phyloP scores from a whole-genome alignment of 2,113 vertebrate genomes.

The Vulpes ferrilata region DNA sequence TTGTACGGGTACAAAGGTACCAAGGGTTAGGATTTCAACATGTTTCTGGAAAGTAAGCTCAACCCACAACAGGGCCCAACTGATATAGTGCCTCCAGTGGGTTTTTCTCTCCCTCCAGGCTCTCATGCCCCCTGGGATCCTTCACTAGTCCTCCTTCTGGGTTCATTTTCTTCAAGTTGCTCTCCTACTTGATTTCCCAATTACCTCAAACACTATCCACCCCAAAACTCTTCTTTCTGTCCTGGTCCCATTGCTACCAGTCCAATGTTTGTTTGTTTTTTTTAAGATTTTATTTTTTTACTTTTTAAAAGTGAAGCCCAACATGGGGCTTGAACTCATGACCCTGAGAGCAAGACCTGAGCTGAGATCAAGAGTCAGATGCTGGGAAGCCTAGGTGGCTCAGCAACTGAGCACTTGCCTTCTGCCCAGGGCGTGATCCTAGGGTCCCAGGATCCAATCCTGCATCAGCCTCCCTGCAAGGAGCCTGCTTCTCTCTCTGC shows the following conservation, averaged over 20 bases:
- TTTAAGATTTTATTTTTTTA: not conserved
- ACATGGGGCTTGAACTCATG: not conserved
- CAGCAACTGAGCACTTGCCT: no score
- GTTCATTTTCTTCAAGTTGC: not conserved
- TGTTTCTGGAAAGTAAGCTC: not conserved
- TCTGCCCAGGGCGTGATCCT: no score
- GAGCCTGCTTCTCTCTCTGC: no score
- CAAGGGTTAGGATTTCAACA: not conserved
- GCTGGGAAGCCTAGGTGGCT: no score
- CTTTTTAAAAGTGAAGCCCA: not conserved
- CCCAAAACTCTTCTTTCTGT: not conserved
- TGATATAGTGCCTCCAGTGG: accelerated
- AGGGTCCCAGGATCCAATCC: no score
- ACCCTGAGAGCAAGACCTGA: not conserved
- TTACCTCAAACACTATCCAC: not conserved
- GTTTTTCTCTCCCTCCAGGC: not conserved
- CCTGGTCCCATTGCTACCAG: not conserved
- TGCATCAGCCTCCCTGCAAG: no score
- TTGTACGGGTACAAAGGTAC: no score
- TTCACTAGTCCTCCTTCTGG: not conserved
- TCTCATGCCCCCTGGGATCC: not conserved
- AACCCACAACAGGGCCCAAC: not conserved
- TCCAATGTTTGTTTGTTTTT: not conserved
- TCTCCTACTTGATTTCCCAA: not conserved
- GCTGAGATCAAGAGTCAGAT: not conserved